Base-by-base conservation (phyloP, 2,797 vertebrate genomes). In the Coreius guichenoti region DNA sequence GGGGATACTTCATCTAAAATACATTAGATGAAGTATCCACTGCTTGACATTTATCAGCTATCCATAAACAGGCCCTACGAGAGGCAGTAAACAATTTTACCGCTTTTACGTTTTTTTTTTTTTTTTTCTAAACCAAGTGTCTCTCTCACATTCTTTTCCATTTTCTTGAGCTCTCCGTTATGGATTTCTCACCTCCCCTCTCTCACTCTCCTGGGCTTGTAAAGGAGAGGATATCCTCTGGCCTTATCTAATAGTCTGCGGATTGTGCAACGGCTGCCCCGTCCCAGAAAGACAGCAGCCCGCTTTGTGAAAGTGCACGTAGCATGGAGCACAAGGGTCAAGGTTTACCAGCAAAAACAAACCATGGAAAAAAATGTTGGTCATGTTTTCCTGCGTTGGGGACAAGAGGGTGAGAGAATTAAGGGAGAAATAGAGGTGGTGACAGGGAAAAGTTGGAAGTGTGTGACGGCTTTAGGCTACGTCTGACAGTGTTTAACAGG, bases 161-260 rank as follows among this genome's bases (percentile, higher is more conserved):
- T 72, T 68, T 9, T 74, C 63, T 73, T 19, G 43, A 31, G 2
- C 70, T 76, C 43, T 79, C 68, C 14, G 3, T 47, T 29, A 73
- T 61, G 51, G 43, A 29, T 79, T 29, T 63, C 80, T 83, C 14
- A 23, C 56, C 29, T 56, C 61, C 61, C n/a, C 56, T 58, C 56
- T 49, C 70, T 73, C 70, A 39, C 43, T 83, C 80, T 77, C 63
- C 14, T 36, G 76, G 26, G 83, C 49, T 86, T 88, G 84, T 86
- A 80, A 84, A 87, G 81, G 47, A 89, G 69, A 89, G 91, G 88
- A 91, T 89, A 89, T 90, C 90, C 90, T 90, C 86, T 88, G 83
- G 78, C 75, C 88, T 90, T 90, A 89, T 90, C 86, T 90, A 68
- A 39, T 56, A 80, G 73, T 73, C 83, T 82, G 54, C 43, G 89